A percentile compares a stretch with the other conserved stretches of the same genome.
These are phyloP conservation scores for Galerucella nymphaeae DNA, from an alignment of 2,888 invertebrate genomes.

Conservation along the genomic window DNA sequence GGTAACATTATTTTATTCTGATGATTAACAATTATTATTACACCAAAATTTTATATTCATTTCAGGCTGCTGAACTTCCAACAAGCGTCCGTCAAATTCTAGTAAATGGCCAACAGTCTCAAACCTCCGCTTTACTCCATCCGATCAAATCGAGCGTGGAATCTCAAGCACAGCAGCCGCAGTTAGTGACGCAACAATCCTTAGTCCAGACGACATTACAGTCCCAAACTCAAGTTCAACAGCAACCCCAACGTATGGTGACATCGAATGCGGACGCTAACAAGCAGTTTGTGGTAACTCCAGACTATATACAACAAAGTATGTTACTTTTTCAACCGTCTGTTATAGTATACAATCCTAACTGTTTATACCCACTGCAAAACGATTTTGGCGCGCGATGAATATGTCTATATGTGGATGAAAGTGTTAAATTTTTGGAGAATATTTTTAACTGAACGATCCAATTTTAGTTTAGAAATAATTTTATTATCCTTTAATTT, in stretches of 20 bases:
- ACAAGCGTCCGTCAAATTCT: slow-evolving; percentile 57
- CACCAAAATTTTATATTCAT: neutral
- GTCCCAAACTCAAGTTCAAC: slow-evolving; percentile 27
- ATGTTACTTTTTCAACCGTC: slow-evolving; percentile 69
- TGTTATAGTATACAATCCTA: slow-evolving; percentile 65
- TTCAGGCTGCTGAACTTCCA: slow-evolving; percentile 45
- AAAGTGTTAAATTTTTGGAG: slow-evolving; percentile 15
- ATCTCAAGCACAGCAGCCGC: slow-evolving; percentile 37
- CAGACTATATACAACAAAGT: slow-evolving; percentile 95
- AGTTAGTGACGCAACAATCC: slow-evolving; percentile 11
- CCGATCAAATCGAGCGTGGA: slow-evolving; percentile 60
- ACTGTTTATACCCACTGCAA: slow-evolving; percentile 65
- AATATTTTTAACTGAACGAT: neutral
- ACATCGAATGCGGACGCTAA: slow-evolving; percentile 55
- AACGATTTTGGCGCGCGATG: slow-evolving; percentile 58
- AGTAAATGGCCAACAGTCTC: slow-evolving; percentile 63
- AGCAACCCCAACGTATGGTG: slow-evolving; percentile 42
- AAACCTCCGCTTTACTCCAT: slow-evolving; percentile 60
- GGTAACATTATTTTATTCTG: too few relatives aligned
- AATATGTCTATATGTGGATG: slow-evolving; percentile 30
- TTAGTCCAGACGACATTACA: slow-evolving; percentile 36
- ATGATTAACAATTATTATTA: too few relatives aligned
- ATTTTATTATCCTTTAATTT: neutral
- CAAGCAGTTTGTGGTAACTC: slow-evolving; percentile 86
- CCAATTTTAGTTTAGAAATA: neutral